Base-by-base conservation (phyloP, 2,797 vertebrate genomes). In the Tympanoctomys barrerae region DNA sequence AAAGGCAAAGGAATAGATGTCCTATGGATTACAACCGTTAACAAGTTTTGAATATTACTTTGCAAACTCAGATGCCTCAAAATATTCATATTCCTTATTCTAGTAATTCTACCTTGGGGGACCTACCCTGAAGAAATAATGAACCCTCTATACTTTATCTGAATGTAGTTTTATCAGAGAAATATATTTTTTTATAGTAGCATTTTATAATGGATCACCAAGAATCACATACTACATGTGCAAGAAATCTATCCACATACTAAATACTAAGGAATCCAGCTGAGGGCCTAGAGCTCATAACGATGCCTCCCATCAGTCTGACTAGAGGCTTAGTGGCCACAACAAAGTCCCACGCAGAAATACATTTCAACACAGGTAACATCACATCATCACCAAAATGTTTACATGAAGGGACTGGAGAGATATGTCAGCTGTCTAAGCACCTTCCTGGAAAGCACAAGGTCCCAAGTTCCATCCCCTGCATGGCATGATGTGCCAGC, bases 31-130 rank as follows among this genome's bases (percentile, higher is more conserved):
- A 91, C 13, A 78, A 64, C 13, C 22, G 73, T 52, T 4, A 77
- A 85, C 11, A 28, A 77, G 39, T 82, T 68, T 87, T 36, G 42
- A 71, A 88, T 85, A 57, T 73, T 77, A 81, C 18, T 85, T 24
- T 59, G 57, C 70, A 83, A 90, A 89, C 46, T 87, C 12, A 79
- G 71, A 46, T 84, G 84, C 66, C 79, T 89, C 59, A 89, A 97
- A 97, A 81, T 90, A 89, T 52, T 94, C 28, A 33, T 57, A 82
- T 68, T 42, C 28, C 42, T 88, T 86, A 26, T 81, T 10, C 52
- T 83, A 57, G 36, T 70, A 70, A 62, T 85, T 90, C 42, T 86
- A 79, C 14, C 24, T 94, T 92, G 86, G 42, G 66, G 84, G 90
- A 90, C 5, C 28, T 92, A 82, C 3, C 12, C 70, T 81, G 86